Conservation (phyloP, 2,113 vertebrate genomes). For the Poecile atricapillus region DNA sequence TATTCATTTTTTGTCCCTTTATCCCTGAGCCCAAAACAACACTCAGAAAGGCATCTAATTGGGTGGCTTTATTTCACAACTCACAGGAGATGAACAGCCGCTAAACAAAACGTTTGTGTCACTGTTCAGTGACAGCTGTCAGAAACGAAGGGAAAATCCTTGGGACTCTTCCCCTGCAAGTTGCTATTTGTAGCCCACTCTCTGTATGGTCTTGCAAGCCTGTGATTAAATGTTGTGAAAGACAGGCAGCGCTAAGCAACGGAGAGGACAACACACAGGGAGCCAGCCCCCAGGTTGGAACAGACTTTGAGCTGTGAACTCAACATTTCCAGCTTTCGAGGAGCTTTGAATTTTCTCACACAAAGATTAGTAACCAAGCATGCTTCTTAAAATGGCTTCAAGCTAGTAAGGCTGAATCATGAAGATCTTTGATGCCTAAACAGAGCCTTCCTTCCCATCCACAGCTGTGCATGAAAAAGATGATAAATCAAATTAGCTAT, state of each 20-base stretch:
- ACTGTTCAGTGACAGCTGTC: not conserved
- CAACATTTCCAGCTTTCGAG: conserved; percentile 52
- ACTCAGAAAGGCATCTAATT: not conserved
- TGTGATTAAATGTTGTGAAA: not conserved
- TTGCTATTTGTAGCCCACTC: not conserved
- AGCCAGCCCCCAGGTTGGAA: not conserved
- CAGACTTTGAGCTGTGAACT: not conserved
- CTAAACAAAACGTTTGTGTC: not conserved
- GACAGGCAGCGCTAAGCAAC: conserved; percentile 13
- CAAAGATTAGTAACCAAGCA: not conserved
- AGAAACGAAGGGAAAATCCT: not conserved
- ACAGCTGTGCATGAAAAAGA: conserved; percentile 12
- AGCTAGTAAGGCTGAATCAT: not conserved
- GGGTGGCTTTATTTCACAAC: not conserved
- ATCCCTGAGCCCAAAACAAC: not conserved
- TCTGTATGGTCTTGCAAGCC: not conserved
- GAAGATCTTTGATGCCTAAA: not conserved
- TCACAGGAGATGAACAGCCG: not conserved
- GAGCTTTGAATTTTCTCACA: conserved; percentile 23
- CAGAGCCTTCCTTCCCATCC: not conserved
- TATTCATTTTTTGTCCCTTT: not conserved
- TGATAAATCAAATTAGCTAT: conserved; percentile 26
- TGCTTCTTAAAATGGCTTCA: conserved; percentile 16
- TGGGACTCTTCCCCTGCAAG: not conserved
- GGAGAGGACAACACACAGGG: not conserved